Base-by-base conservation (phyloP, 2,888 invertebrate species). In the Ochropacha duplaris region DNA sequence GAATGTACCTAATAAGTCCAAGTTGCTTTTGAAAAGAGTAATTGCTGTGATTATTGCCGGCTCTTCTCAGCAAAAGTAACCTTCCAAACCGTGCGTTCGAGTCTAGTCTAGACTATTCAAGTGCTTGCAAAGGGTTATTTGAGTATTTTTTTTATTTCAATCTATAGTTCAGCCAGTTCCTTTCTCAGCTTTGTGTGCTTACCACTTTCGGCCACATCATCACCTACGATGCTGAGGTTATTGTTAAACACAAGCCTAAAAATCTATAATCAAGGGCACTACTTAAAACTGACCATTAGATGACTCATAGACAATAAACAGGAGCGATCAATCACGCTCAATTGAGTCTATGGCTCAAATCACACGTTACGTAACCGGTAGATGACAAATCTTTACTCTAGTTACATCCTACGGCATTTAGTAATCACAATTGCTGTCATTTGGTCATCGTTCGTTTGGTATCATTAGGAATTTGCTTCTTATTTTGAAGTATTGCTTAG, bases 241-340 rank as follows among this genome's bases (percentile, higher is more conserved):
- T 24, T 5, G n/a, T 51, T 9, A 2, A 9, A 28, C 8, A 28
- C 6, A 28, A 2, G 28, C 8, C 9, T 9, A 28, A 58, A 55
- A 59, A 58, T 57, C 61, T 63, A 74, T 68, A 58, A 60, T 54
- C 75, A 76, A 74, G 75, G 72, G 68, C 72, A 58, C 68, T 65
- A 71, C 69, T 63, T 65, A 71, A 72, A 70, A 65, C 70, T 70
- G 64, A 63, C 63, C 57, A 51, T 52, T 52, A 54, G 59, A 64
- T 87, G 87, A 88, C 70, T 88, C 88, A 87, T 69, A 70, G 78
- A 74, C 83, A 80, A 79, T 78, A 72, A 76, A 78, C 74, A 62
- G 68, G 72, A 72, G 78, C 71, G 83, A 90, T 90, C 90, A 86
- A 88, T 90, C 89, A 84, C 78, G 72, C 70, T 80, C 88, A 89